These are phyloP conservation scores for Gambusia holbrooki DNA, from an alignment of 2,113 vertebrate species.

Conservation along the genomic window DNA sequence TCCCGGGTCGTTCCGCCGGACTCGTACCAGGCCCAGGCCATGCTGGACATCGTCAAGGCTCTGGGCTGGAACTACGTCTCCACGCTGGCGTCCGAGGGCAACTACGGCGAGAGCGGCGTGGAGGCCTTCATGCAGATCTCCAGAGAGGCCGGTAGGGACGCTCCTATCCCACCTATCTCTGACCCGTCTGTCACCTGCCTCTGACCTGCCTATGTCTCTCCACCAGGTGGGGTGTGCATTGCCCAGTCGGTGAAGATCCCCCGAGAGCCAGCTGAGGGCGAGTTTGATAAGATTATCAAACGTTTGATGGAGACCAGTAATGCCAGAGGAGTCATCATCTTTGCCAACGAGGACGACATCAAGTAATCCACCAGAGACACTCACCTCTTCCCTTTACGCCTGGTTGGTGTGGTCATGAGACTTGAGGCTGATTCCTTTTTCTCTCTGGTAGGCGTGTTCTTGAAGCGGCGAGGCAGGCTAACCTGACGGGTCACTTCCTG, in stretches of 20 bases:
- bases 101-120: slow-evolving; percentile 91
- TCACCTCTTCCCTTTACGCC: not conserved
- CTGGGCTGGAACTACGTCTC: slow-evolving; percentile 93
- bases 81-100: slow-evolving; percentile 89
- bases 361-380: slow-evolving; percentile 76
- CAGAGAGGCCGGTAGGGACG: slow-evolving; percentile 83
- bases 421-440: not conserved
- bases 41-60: slow-evolving; percentile 91
- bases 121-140: slow-evolving; percentile 92
- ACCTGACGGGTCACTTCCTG: slow-evolving; percentile 89
- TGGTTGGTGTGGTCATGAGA: slow-evolving; percentile 4
- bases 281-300: slow-evolving; percentile 95
- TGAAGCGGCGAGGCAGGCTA: slow-evolving; percentile 83
- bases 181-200: not conserved
- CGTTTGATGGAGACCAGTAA: slow-evolving; percentile 95
- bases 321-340: slow-evolving; percentile 95
- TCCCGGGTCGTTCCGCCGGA: slow-evolving; percentile 90
- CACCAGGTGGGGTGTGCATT: slow-evolving; percentile 92
- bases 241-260: slow-evolving; percentile 98
- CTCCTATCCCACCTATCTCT: not conserved
- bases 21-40: slow-evolving; percentile 93
- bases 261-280: slow-evolving; percentile 90
- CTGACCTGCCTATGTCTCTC: not conserved
- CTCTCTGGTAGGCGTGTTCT: slow-evolving; percentile 81
- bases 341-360: slow-evolving; percentile 98